These are phyloP conservation scores for Cichlasoma orientale DNA, from an alignment of 2,797 vertebrate genomes.

Conservation along the genomic window DNA sequence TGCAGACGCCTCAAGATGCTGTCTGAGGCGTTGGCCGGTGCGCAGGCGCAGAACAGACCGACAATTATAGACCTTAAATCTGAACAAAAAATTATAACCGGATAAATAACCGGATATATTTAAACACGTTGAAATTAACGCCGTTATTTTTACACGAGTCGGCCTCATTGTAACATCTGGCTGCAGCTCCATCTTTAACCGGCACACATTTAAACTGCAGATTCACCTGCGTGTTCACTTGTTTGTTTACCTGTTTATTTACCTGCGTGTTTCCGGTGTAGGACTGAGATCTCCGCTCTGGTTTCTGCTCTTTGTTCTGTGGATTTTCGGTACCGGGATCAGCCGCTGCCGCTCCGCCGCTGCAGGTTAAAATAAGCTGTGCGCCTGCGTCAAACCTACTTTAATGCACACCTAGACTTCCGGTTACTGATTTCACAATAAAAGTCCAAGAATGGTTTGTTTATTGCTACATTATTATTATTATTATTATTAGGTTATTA, in stretches of 20 bases:
- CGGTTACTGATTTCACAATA: slow-evolving; percentile 2
- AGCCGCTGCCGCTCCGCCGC: background rate
- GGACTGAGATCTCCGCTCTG: background rate
- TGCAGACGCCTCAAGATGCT: background rate
- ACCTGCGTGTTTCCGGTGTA: background rate
- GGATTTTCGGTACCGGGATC: background rate
- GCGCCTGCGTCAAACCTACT: slow-evolving; percentile 23
- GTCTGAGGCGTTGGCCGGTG: slow-evolving; percentile 28
- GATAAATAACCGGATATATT: no score
- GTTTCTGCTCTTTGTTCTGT: slow-evolving; percentile 5
- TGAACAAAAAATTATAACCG: background rate
- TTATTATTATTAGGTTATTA: no score
- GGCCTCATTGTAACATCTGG: background rate
- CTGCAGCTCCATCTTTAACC: background rate
- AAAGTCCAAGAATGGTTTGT: background rate
- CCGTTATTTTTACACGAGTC: background rate
- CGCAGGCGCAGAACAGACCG: background rate
- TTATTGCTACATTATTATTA: background rate
- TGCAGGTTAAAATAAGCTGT: slow-evolving; percentile 34
- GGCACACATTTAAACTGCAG: background rate
- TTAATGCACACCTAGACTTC: background rate
- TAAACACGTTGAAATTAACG: background rate
- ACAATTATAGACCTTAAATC: background rate
- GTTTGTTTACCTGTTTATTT: background rate
- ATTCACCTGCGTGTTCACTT: background rate